Base-by-base conservation (phyloP, 2,888 invertebrate species). In the Mimumesa dahlbomi region DNA sequence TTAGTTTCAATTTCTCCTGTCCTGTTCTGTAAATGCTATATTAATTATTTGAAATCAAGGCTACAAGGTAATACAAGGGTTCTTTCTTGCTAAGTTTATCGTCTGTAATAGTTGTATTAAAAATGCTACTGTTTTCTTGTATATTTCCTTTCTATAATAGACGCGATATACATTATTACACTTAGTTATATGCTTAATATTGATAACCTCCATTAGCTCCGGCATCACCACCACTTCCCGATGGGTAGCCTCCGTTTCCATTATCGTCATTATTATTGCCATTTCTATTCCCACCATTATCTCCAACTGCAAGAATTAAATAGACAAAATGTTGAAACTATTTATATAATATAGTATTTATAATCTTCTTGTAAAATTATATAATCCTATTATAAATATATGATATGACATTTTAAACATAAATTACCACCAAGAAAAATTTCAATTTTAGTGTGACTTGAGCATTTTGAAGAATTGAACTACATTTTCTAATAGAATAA, bases 131-230 rank as follows among this genome's bases (percentile, higher is more conserved):
- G 42, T 75, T 62, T 50, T 43, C 62, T 58, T 45, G 54, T 54
- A 43, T 46, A 57, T 57, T 66, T 68, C 59, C 53, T 59, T 65
- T 62, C 52, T 42, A 57, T 63, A 69, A 50, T 70, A 71, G 29
- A 63, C 57, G 45, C 43, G 49, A 69, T 54, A 70, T 31, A 46
- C 52, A 54, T 58, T 57, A 36, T 49, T 71, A 63, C 29, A 29
- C 38, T 49, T 71, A 71, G 29, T 48, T 54, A 13, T 25, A 45
- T 63, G 29, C 61, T 77, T 80, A 89, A 80, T 89, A 89, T 79
- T 88, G 89, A 81, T 89, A 89, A 80, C 89, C 89, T 63, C 87
- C 87, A 73, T 89, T 89, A 49, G 86, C 87, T 25, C 81, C 85
- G 2, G 87, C 86, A 65, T 89, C 87, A 34, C 88, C 87, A 29